Evolutionary conservation across 2,113 vertebrate species (phyloP).

Genomic region (cat (Felis catus)): DNA sequence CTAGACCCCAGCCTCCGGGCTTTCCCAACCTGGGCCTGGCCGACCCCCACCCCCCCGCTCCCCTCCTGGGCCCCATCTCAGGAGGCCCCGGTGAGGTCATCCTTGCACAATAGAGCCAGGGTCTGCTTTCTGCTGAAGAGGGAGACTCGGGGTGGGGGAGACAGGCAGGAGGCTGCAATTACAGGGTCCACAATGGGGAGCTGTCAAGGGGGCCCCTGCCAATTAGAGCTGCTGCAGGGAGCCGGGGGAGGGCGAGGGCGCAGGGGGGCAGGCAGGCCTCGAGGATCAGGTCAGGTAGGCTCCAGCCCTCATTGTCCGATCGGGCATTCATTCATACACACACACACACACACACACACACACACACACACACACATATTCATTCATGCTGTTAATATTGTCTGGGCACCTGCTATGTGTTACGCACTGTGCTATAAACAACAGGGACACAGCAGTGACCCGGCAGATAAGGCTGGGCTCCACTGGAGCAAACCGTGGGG

Average conservation of each 20-base stretch:
- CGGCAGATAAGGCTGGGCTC: rapidly evolving
- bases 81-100: constrained; percentile 72
- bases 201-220: neutral
- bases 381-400: neutral
- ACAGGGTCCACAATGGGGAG: constrained; percentile 43
- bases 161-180: neutral
- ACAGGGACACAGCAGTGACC: neutral
- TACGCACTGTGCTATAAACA: neutral
- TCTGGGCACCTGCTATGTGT: neutral
- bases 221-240: neutral
- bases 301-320: rapidly evolving
- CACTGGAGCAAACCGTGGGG: too few relatives aligned
- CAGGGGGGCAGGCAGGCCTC: neutral
- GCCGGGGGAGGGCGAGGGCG: neutral
- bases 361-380: too few relatives aligned
- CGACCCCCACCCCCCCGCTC: neutral
- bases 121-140: constrained; percentile 23
- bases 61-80: constrained; percentile 7
- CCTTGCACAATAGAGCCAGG: constrained; percentile 48
- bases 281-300: constrained; percentile 3
- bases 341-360: neutral
- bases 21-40: constrained; percentile 41
- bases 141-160: neutral
- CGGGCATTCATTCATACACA: neutral
- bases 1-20: constrained; percentile 28